Percentiles rank a stretch among this genome's conserved stretches.
These are phyloP conservation scores for Phortica variegata DNA, from an alignment of 1,140 invertebrate genomes.

Conservation along the genomic window DNA sequence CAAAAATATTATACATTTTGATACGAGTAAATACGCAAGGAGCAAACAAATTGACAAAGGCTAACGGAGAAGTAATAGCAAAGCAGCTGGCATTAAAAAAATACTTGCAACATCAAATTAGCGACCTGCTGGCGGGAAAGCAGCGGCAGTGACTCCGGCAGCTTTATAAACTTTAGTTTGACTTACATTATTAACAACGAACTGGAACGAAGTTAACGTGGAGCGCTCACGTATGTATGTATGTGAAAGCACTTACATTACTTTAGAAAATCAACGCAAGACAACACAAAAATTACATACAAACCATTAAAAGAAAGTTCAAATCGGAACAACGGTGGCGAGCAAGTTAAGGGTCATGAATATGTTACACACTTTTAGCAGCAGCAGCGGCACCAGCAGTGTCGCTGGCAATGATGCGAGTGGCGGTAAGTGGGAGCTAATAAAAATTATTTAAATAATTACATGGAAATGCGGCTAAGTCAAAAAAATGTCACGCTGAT, in stretches of 20 bases:
- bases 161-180: constrained; percentile 15
- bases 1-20: too few relatives aligned
- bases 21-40: too few relatives aligned
- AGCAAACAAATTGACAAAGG: too few relatives aligned
- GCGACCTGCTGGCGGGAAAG: too few relatives aligned
- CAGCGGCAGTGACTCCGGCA: constrained; percentile 24
- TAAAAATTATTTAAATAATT: constrained; percentile 18
- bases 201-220: not conserved
- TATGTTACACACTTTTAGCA: constrained; percentile 51
- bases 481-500: not conserved
- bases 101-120: not conserved
- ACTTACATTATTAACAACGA: not conserved
- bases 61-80: too few relatives aligned
- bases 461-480: not conserved
- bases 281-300: not conserved
- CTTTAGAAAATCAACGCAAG: not conserved
- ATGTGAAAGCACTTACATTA: not conserved
- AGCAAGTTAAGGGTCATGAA: constrained; percentile 33
- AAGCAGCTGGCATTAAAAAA: constrained; percentile 7
- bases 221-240: too few relatives aligned
- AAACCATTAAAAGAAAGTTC: not conserved
- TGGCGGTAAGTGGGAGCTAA: constrained; percentile 44
- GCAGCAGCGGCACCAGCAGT: constrained; percentile 35
- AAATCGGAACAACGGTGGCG: constrained; percentile 17
- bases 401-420: constrained; percentile 36